Evolutionary conservation across 2,113 vertebrate genomes (phyloP).

Genomic region (Daubentonia madagascariensis): DNA sequence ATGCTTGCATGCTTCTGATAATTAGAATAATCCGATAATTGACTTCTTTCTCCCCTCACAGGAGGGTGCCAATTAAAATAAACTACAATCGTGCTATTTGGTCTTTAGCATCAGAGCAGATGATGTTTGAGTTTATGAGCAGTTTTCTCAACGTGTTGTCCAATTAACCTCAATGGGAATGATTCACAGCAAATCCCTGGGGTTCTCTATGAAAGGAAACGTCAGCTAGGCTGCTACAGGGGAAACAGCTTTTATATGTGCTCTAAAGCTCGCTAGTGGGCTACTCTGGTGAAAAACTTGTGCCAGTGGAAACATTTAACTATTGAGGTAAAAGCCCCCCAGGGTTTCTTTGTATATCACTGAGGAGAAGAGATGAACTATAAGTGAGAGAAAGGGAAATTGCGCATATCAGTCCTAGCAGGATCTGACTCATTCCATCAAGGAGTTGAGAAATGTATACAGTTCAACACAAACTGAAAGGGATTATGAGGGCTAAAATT

Average conservation of each 20-base stretch:
- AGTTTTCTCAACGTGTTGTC: slow-evolving; percentile 46
- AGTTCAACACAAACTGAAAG: neutral
- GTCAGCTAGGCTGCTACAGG: neutral
- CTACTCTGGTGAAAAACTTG: neutral
- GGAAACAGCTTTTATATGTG: neutral
- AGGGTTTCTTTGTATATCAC: neutral
- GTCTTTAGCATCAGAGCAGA: slow-evolving; percentile 34
- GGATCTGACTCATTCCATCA: neutral
- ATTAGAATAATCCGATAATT: slow-evolving; percentile 55
- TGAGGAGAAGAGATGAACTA: neutral
- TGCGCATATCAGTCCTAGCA: neutral
- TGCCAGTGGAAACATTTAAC: slow-evolving; percentile 4
- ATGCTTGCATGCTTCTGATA: slow-evolving; percentile 19
- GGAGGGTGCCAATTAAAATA: slow-evolving; percentile 61
- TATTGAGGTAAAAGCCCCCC: neutral
- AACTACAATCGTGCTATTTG: slow-evolving; percentile 26
- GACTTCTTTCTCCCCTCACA: neutral
- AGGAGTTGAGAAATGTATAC: neutral
- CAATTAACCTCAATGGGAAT: slow-evolving; percentile 62
- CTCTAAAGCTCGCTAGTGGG: neutral
- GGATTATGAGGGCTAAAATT: neutral
- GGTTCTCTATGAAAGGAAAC: slow-evolving; percentile 31
- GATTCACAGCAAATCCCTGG: slow-evolving; percentile 32
- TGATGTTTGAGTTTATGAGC: slow-evolving; percentile 46
- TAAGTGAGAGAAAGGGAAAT: slow-evolving; percentile 6